These are phyloP conservation scores for Drosophila robusta DNA, from an alignment of 2,888 invertebrate genomes.

Conservation along the genomic window DNA sequence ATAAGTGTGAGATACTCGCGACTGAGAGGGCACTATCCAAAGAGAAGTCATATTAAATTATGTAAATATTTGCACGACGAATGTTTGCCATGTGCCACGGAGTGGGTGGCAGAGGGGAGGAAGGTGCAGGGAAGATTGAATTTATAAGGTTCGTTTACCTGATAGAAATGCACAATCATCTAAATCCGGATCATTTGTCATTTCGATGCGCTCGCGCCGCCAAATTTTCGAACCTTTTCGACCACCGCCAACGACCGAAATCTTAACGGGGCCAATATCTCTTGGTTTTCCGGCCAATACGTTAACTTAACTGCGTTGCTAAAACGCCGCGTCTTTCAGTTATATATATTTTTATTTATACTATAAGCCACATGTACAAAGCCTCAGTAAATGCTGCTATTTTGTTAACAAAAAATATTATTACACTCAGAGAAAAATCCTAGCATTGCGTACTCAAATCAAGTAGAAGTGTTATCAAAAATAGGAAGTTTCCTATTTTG, in stretches of 20 bases:
- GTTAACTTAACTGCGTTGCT: constrained; percentile 74
- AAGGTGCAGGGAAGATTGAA: no score
- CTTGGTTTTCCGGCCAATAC: constrained; percentile 85
- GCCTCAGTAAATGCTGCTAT: neutral
- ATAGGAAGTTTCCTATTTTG: no score
- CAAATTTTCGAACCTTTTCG: constrained; percentile 85
- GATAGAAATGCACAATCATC: constrained; percentile 97
- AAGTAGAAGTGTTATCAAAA: no score
- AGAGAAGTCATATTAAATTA: constrained; percentile 28
- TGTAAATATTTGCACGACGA: constrained; percentile 38
- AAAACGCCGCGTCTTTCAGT: constrained; percentile 52
- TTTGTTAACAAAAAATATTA: neutral
- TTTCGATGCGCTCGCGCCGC: constrained; percentile 87
- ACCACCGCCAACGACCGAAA: constrained; percentile 85
- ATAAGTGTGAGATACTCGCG: constrained; percentile 10
- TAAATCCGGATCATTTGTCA: constrained; percentile 95
- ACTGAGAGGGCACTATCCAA: no score
- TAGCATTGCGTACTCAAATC: no score
- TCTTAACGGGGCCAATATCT: constrained; percentile 85
- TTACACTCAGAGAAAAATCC: no score
- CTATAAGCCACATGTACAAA: neutral
- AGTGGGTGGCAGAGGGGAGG: neutral
- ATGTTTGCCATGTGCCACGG: constrained; percentile 22
- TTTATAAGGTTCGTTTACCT: constrained; percentile 86
- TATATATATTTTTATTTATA: constrained; percentile 5